Evolutionary conservation across 2,888 invertebrate genomes (phyloP), one percentile per base, ranked within the genome.

Genomic region (Allygus modestus): DNA sequence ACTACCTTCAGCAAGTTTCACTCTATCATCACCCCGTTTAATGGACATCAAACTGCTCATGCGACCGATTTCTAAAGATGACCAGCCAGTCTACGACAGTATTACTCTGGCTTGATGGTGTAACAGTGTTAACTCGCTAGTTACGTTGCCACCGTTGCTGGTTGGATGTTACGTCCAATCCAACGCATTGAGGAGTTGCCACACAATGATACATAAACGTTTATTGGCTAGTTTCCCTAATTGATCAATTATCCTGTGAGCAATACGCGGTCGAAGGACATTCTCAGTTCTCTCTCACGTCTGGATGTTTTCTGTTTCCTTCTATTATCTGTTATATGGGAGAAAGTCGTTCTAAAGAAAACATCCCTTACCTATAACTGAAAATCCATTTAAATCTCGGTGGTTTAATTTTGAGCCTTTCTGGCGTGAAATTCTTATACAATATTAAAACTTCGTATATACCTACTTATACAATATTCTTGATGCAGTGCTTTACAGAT

Each of bases 121-220:
- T 23, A 58, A 58, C 58, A 20, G 58, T 58, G 58, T 58, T 58
- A 58, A 58, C 23, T 58, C 58, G 58, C 46, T 17, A 46, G 46
- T 46, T 46, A 46, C 9, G 12, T 17, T 23, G 54, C 54, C 20
- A 11, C 54, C 23, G 23, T 15, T 23, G 51, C 17, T 51, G 54
- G 54, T 1, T 46, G 46, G 46, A 46, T 46, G 46, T 46, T 46
- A 46, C 46, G n/a, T 51, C 51, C 51, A 54, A 65, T 17, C 28
- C 12, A 28, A 65, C 31, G 65, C 28, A 65, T 65, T 20, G 54
- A 54, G 11, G 28, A 65, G 65, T 65, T 65, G 26, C 65, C 65
- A 77, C 75, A 77, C 75, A 77, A 77, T 77, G 75, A 77, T 77
- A 77, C 75, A 77, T 77, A 77, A 77, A 77, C 75, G 46, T 46